Percentiles rank a stretch among this genome's conserved stretches.
phyloP scores from a whole-genome alignment of 2,797 vertebrate genomes.

The Cottoperca gobio region DNA sequence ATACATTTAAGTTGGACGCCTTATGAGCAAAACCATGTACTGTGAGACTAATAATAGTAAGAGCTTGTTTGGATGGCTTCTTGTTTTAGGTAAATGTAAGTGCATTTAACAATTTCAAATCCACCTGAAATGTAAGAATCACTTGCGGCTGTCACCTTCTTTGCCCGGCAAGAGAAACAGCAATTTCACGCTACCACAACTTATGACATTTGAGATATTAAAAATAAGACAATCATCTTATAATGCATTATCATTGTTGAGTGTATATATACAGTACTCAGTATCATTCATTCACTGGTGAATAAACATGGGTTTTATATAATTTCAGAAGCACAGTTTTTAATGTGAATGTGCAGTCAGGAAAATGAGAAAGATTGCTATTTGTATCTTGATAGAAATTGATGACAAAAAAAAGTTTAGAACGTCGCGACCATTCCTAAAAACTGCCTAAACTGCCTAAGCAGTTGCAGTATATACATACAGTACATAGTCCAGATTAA shows the following conservation, averaged over 20 bases:
- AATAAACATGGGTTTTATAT: background rate
- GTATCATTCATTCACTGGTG: slow-evolving; percentile 2
- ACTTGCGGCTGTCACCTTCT: slow-evolving; percentile 25
- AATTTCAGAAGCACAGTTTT: background rate
- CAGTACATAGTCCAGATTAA: background rate
- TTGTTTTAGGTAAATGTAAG: slow-evolving; percentile 17
- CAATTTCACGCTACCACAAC: slow-evolving; percentile 54
- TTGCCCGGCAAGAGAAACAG: slow-evolving; percentile 30
- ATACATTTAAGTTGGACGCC: slow-evolving; percentile 8
- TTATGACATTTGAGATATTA: slow-evolving; percentile 43
- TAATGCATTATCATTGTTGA: slow-evolving; percentile 11
- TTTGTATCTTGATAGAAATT: background rate
- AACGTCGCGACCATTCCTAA: background rate
- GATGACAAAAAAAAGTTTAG: background rate
- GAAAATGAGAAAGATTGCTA: background rate
- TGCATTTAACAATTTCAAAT: slow-evolving; percentile 33
- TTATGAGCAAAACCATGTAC: slow-evolving; percentile 12
- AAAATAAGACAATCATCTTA: slow-evolving; percentile 26
- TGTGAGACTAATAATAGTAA: slow-evolving; percentile 28
- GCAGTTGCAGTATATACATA: background rate
- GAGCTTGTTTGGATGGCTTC: slow-evolving; percentile 23
- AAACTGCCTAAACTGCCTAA: background rate
- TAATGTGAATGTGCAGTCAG: background rate
- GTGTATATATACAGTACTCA: background rate
- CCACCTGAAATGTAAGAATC: slow-evolving; percentile 5